Evolutionary conservation across 2,888 invertebrate genomes (phyloP).

Genomic region (Criorhina ranunculi): DNA sequence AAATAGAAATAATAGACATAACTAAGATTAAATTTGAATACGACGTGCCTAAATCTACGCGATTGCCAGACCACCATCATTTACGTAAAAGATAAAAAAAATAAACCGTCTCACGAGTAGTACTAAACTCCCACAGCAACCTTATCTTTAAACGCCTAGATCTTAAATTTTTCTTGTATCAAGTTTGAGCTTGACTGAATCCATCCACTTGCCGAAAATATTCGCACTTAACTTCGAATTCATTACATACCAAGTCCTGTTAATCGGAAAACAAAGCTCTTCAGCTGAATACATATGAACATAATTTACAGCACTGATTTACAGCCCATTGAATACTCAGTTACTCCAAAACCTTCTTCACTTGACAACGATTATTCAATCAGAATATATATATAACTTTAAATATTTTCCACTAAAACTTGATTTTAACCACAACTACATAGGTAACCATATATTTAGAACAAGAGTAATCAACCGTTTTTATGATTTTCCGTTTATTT

Average conservation of each 20-base stretch:
- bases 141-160: too few species aligned
- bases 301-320: background rate
- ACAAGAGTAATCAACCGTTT: background rate
- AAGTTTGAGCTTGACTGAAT: background rate
- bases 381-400: background rate
- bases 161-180: background rate
- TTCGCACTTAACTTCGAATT: background rate
- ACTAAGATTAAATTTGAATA: too few species aligned
- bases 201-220: background rate
- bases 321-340: background rate
- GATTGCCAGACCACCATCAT: too few species aligned
- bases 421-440: background rate
- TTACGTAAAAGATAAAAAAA: too few species aligned
- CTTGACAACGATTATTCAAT: background rate
- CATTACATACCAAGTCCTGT: background rate
- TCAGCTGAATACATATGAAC: background rate
- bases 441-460: background rate
- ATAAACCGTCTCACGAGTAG: too few species aligned
- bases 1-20: too few species aligned
- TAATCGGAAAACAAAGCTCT: background rate
- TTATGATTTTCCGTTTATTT: too few species aligned
- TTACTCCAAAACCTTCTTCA: background rate
- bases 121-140: too few species aligned
- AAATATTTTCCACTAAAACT: background rate
- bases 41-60: too few species aligned